Conservation (phyloP, 2,888 invertebrate species). For the Dioctria linearis region DNA sequence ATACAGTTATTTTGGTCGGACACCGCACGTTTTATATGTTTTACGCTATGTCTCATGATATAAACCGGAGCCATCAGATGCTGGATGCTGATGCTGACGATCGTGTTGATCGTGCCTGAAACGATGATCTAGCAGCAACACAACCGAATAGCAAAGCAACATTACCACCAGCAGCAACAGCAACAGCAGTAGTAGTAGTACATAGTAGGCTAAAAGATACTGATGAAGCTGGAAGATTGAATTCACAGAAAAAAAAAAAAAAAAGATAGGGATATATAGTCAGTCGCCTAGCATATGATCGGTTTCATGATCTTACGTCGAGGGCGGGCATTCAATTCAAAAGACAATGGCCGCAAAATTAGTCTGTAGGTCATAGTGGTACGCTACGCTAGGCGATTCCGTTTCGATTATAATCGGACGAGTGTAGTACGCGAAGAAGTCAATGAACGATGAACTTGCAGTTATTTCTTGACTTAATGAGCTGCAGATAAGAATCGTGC, state of each 20-base stretch:
- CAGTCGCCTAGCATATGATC: constrained; percentile 36
- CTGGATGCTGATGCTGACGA: constrained; percentile 38
- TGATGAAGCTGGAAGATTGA: constrained; percentile 9
- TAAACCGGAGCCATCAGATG: constrained; percentile 46
- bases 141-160: neutral
- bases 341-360: constrained; percentile 52
- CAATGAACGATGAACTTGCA: constrained; percentile 52
- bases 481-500: constrained; percentile 43
- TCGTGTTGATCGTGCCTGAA: constrained; percentile 45
- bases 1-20: constrained; percentile 50
- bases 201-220: neutral
- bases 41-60: constrained; percentile 43
- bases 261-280: constrained; percentile 4
- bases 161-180: neutral
- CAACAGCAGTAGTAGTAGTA: too few relatives aligned
- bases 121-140: constrained; percentile 15
- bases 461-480: constrained; percentile 50
- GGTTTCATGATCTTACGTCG: constrained; percentile 42
- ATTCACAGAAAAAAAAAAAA: neutral
- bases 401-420: constrained; percentile 6
- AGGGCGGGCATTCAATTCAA: constrained; percentile 46
- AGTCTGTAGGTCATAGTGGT: constrained; percentile 50
- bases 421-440: constrained; percentile 30
- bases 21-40: constrained; percentile 46
- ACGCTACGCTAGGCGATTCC: constrained; percentile 41